phyloP scores from a whole-genome alignment of 2,797 vertebrate species.

The Hoplostethus atlanticus region DNA sequence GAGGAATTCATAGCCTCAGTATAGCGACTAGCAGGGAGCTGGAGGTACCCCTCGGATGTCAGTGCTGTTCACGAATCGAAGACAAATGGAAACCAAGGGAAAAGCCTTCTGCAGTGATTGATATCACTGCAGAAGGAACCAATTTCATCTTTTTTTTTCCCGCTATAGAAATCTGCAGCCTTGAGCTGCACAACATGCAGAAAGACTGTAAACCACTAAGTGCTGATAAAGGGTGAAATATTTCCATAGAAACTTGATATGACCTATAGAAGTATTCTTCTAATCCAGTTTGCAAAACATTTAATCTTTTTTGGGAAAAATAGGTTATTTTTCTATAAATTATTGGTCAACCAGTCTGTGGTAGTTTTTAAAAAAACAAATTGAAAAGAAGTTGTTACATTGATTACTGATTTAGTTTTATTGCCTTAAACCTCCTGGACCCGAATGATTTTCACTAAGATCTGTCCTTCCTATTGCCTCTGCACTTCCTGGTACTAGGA shows the following conservation, averaged over 20 bases:
- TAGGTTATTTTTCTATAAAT: background rate
- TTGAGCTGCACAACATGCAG: constrained; percentile 33
- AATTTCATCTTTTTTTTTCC: constrained; percentile 28
- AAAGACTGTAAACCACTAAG: constrained; percentile 2
- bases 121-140: constrained; percentile 15
- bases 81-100: constrained; percentile 55
- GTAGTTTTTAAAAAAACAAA: background rate
- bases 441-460: background rate
- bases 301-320: constrained; percentile 6
- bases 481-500: background rate
- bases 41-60: constrained; percentile 41
- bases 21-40: constrained; percentile 38
- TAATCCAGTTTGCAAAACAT: constrained; percentile 33
- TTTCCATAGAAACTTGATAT: constrained; percentile 22
- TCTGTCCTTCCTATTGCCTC: background rate
- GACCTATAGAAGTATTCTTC: constrained; percentile 1
- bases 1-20: constrained; percentile 38
- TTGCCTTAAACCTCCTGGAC: background rate
- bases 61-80: constrained; percentile 33
- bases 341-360: background rate
- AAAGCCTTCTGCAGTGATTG: constrained; percentile 36
- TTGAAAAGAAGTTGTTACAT: background rate
- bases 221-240: constrained; percentile 37
- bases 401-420: background rate
- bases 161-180: constrained; percentile 20